Conservation (phyloP, 2,888 invertebrate genomes). For the Beris morrisii region DNA sequence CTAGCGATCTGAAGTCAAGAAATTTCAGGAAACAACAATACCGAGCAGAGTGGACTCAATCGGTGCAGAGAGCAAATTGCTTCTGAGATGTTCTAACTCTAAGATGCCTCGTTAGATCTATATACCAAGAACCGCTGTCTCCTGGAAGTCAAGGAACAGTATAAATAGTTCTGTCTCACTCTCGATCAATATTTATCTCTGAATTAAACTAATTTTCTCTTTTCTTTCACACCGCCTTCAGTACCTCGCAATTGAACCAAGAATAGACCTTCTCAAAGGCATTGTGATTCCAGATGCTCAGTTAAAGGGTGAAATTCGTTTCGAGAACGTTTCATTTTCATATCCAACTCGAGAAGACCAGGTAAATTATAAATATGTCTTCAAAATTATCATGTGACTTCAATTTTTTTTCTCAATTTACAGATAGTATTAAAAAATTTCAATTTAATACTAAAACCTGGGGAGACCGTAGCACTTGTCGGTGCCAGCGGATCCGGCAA, state of each 20-base stretch:
- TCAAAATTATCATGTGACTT: neutral
- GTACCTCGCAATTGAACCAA: conserved; percentile 74
- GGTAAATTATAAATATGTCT: conserved; percentile 46
- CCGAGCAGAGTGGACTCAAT: no score
- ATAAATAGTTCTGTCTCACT: no score
- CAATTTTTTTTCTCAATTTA: conserved; percentile 41
- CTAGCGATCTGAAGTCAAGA: no score
- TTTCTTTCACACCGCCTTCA: conserved; percentile 47
- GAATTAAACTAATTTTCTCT: no score
- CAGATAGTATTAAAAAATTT: conserved; percentile 81
- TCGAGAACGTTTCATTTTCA: conserved; percentile 82
- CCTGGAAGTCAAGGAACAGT: no score
- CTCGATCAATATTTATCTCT: no score
- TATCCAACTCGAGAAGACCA: conserved; percentile 82
- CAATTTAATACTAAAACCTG: conserved; percentile 78
- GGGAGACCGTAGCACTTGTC: conserved; percentile 89
- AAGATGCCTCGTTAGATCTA: no score
- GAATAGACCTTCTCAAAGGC: conserved; percentile 69
- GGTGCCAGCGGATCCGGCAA: conserved; percentile 95
- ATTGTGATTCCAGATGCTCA: conserved; percentile 69
- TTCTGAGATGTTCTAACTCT: no score
- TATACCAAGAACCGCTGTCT: no score
- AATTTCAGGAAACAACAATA: no score
- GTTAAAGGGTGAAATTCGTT: conserved; percentile 78
- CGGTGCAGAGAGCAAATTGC: no score